Evolutionary conservation across 2,797 vertebrate species (phyloP).

Genomic region (Microctenopoma lineatum): DNA sequence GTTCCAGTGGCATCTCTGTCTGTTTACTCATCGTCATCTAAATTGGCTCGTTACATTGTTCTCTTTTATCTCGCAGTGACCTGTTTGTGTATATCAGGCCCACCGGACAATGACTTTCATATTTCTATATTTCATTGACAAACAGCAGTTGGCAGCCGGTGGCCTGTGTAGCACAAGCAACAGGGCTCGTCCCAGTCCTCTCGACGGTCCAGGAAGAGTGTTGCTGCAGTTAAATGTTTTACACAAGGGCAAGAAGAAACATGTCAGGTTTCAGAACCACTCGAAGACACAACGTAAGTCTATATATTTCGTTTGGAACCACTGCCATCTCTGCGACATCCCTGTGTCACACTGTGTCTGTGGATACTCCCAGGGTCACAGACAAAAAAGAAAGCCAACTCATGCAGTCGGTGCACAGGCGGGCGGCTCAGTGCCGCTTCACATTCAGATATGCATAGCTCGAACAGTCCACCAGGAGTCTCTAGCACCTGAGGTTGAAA

Average conservation of each 20-base stretch:
- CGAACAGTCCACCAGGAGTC: constrained; percentile 26
- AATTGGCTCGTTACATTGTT: constrained; percentile 16
- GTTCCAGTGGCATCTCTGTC: constrained; percentile 49
- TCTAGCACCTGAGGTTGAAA: constrained; percentile 21
- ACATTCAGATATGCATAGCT: constrained; percentile 29
- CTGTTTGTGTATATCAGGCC: constrained; percentile 24
- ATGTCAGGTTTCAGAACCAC: constrained; percentile 27
- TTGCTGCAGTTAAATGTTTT: constrained; percentile 28
- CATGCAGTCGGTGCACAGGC: background rate
- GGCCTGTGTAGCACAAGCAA: constrained; percentile 19
- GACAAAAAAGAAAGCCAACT: constrained; percentile 6
- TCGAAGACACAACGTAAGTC: constrained; percentile 7
- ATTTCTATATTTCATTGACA: constrained; percentile 42
- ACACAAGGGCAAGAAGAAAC: constrained; percentile 35
- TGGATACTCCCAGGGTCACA: background rate
- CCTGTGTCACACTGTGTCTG: background rate
- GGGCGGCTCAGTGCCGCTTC: constrained; percentile 23
- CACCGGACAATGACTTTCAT: constrained; percentile 32
- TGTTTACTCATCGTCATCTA: constrained; percentile 26
- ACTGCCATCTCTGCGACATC: no score
- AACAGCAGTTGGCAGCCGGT: constrained; percentile 25
- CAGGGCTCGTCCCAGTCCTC: constrained; percentile 23
- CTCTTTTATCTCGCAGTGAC: constrained; percentile 17
- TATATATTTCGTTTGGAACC: background rate
- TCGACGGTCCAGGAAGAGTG: constrained; percentile 34